Conservation (phyloP, 2,888 invertebrate species). For the Athetis lepigone region DNA sequence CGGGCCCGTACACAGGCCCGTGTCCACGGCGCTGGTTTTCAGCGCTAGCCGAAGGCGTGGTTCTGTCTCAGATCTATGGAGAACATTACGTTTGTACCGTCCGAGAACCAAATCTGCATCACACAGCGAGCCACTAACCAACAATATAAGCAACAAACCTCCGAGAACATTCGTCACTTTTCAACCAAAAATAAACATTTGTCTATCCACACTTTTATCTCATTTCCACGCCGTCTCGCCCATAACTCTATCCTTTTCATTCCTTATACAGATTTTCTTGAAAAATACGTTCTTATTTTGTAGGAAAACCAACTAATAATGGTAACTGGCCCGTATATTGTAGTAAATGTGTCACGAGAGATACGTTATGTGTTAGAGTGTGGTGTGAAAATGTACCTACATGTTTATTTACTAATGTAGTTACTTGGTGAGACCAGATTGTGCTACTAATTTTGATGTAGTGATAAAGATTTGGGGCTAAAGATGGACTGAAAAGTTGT, state of each 20-base stretch:
- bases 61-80: too few species aligned
- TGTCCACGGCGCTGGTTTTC: too few species aligned
- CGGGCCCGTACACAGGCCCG: too few species aligned
- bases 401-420: constrained; percentile 28
- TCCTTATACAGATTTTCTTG: constrained; percentile 33
- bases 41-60: too few species aligned
- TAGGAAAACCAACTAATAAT: constrained; percentile 55
- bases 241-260: constrained; percentile 24
- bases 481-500: too few species aligned
- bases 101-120: too few species aligned
- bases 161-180: too few species aligned
- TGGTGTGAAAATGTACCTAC: constrained; percentile 36
- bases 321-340: constrained; percentile 47
- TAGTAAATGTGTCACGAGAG: constrained; percentile 47
- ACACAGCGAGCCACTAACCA: too few species aligned
- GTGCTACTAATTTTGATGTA: constrained; percentile 18
- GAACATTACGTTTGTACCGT: too few species aligned
- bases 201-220: neutral
- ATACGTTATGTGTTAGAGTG: constrained; percentile 45
- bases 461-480: neutral
- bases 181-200: too few species aligned
- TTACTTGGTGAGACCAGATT: constrained; percentile 9
- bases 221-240: neutral
- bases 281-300: constrained; percentile 39
- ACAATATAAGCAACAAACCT: too few species aligned